Base-by-base conservation (phyloP, 1,140 invertebrate species). In the Leptoteleia sp. region DNA sequence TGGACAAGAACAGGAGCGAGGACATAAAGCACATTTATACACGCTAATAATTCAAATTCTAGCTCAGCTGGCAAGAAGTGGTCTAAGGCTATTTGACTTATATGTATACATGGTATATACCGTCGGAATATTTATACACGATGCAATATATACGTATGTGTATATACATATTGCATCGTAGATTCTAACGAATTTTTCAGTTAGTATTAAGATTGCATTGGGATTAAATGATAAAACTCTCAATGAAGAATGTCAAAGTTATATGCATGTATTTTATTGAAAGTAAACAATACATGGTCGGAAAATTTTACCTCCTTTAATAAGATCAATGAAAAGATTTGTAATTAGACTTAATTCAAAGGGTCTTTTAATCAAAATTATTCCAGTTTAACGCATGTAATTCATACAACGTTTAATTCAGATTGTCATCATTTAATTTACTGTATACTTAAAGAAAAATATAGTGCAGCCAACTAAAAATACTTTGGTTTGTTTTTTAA, bases 21-120 rank as follows among this genome's bases (percentile, higher is more conserved):
- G 87, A 88, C 88, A 89, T 89, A 89, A 89, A 89, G 87, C 88
- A 89, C 88, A 89, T 89, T 89, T 85, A 89, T 88, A 89, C 87
- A 89, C 83, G 89, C 88, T 88, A 87, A 89, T 83, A 85, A 87
- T 84, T 79, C 82, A 64, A 83, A 83, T 57, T 85, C 84, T 87
- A 89, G 83, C 82, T 86, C 83, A 86, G 81, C 83, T 85, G 80
- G 65, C 81, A 80, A 81, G 78, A 81, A 84, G 83, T n/a, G 83
- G 81, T 79, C 57, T 72, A 80, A 81, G 59, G 79, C 76, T 82
- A 65, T 79, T 47, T 81, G 52, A 79, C 52, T 82, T 70, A 68
- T 68, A 75, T 81, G 77, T 52, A 54, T 71, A 52, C 54, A 48
- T 50, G 38, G 17, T 57, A 59, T 65, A 72, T 50, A 68, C 43